Base-by-base conservation (phyloP, 2,113 vertebrate genomes). In the Myotis brandtii region DNA sequence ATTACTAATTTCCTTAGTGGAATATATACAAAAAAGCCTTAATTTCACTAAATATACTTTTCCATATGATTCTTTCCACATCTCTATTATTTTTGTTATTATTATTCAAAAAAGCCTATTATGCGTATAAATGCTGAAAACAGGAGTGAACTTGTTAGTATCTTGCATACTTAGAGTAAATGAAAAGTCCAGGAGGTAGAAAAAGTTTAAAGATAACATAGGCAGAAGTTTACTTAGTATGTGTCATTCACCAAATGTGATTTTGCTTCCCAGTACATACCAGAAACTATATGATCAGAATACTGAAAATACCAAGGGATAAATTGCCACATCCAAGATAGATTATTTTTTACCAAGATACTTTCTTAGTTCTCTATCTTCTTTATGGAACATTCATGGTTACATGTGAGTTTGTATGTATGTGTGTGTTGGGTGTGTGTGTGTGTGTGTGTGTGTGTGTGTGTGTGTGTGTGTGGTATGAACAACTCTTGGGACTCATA, bases 1-100 rank as follows among this genome's bases (percentile, higher is more conserved):
- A 96, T 96, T 95, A 96, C 92, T 96, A 94, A 95, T 84, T 95
- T 95, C 77, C 80, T 90, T 80, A 34, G 30, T 80, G 13, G 34
- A 83, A 40, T 73, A 76, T 62, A 40, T 20, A 43, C 23, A 43
- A 86, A 84, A 72, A 17, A 34, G 4, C 37, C 46, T 85, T 92
- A 64, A 93, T 73, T 96, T 93, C 30, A 88, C 13, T 52, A 9
- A 79, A 40, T 67, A 37, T 10, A 70, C n/a, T 95, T 96, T 46
- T 27, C 95, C 37, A 56, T 54, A 25, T 62, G 9, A 76, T 16
- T 43, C 25, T 91, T 86, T 93, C 11, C 50, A 34, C 11, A 72
- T 76, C 7, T 64, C 48, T n/a, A 27, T 76, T 66, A 80, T 97
- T 84, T 92, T 32, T 79, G 20, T 34, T 81, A 17, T 86, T 12